Conservation (phyloP, 1,140 invertebrate species). For the Gryon sp. region DNA sequence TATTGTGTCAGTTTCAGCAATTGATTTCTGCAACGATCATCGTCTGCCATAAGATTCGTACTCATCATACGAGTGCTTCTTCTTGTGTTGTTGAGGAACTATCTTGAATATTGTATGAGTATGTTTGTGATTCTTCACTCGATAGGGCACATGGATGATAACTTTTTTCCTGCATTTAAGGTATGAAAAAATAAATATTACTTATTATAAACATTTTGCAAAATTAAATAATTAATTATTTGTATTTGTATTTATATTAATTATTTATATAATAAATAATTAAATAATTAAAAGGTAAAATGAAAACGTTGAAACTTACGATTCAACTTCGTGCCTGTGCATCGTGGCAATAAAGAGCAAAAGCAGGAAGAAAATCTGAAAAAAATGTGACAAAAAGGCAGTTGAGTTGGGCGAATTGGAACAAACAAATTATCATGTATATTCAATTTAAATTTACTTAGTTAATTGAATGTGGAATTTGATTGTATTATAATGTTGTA, state of each 20-base stretch:
- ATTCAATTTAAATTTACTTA: no score
- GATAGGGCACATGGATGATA: constrained; percentile 51
- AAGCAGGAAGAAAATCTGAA: constrained; percentile 26
- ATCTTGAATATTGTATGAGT: constrained; percentile 55
- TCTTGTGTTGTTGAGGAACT: constrained; percentile 32
- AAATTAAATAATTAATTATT: no score
- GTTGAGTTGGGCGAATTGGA: no score
- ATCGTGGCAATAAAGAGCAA: constrained; percentile 17
- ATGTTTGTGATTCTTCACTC: constrained; percentile 52
- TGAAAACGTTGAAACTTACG: constrained; percentile 30
- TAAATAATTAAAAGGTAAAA: no score
- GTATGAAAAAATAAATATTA: constrained; percentile 11
- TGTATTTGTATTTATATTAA: no score
- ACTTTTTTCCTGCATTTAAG: constrained; percentile 47
- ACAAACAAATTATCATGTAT: no score
- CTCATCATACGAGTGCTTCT: constrained; percentile 17
- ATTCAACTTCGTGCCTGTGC: constrained; percentile 30
- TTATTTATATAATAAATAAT: no score
- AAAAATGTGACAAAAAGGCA: constrained; percentile 7
- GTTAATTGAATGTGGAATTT: no score
- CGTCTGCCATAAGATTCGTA: constrained; percentile 27
- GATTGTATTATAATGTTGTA: no score
- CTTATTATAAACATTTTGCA: not conserved
- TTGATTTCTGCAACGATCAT: constrained; percentile 34
- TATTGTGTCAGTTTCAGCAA: not conserved